Base-by-base conservation (phyloP, 2,113 vertebrate species). In the Leiothrix lutea region DNA sequence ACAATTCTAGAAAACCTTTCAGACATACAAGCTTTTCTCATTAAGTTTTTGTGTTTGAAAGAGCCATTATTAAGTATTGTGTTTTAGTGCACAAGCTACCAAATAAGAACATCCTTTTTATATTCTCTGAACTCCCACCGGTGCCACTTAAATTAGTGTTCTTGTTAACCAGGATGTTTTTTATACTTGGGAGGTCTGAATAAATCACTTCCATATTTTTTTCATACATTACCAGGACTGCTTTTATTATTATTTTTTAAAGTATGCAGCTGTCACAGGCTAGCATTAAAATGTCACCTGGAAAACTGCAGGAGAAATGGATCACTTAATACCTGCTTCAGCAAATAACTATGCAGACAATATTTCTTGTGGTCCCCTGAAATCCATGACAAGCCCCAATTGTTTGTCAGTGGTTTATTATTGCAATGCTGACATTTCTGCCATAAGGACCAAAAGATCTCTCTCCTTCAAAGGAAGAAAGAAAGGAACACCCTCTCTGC, bases 11-110 rank as follows among this genome's bases (percentile, higher is more conserved):
- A 58, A n/a, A 86, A 38, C 26, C 18, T 91, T 97, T 80, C 86
- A 91, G 60, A 75, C 6, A 57, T 96, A 86, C 21, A 79, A 92
- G 56, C 47, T 96, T 95, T 94, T 85, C 75, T 72, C 72, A 81
- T 95, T 94, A 97, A 54, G 53, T 47, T 97, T 97, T 96, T 85
- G 48, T 94, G 88, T 97, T 96, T 94, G 88, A 93, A 95, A 42
- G 64, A 79, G 58, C 6, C 88, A 95, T 92, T 97, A 96, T 75
- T 92, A 90, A 94, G 90, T 92, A 95, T 17, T 89, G 92, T 80
- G 66, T 21, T 96, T 94, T 65, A 74, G 56, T 94, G 77, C 88
- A 91, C 66, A 88, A 81, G 50, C 70, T 94, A 91, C 51, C 74
- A 92, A 94, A 40, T 67, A 93, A 87, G 80, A 93, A 80, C 82